Conservation (phyloP, 1,140 invertebrate genomes). For the Phocides pigmalion region DNA sequence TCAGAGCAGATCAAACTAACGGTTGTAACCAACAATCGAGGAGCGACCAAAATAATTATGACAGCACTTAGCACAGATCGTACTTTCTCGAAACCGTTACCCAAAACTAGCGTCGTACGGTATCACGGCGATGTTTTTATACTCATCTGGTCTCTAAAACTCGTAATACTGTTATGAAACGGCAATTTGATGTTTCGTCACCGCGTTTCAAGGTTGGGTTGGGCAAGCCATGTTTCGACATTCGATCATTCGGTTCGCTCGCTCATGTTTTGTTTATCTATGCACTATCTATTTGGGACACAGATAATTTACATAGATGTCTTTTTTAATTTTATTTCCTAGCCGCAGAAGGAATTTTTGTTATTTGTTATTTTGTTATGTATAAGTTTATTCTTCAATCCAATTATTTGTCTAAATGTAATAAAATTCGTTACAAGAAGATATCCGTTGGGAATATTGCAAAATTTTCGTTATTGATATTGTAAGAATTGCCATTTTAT, state of each 20-base stretch:
- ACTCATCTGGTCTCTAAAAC: constrained; percentile 65
- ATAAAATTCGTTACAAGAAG: no score
- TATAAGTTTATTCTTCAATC: no score
- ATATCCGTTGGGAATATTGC: no score
- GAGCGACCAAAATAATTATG: constrained; percentile 40
- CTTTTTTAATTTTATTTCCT: constrained; percentile 5
- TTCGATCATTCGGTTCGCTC: constrained; percentile 21
- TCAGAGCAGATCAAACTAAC: no score
- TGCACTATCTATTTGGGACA: constrained; percentile 29
- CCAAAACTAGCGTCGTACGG: constrained; percentile 77
- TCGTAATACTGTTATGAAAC: constrained; percentile 79
- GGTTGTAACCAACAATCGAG: constrained; percentile 3
- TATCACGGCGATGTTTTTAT: constrained; percentile 68
- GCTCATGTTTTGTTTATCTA: constrained; percentile 26
- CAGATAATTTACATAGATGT: constrained; percentile 18
- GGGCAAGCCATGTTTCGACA: constrained; percentile 44
- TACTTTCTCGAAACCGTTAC: constrained; percentile 76
- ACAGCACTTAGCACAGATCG: constrained; percentile 71
- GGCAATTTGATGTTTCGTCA: constrained; percentile 69
- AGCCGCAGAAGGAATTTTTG: background rate
- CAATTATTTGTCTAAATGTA: no score
- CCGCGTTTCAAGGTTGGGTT: constrained; percentile 65
- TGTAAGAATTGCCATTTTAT: no score
- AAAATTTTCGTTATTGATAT: no score
- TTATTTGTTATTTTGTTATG: background rate